These are phyloP conservation scores for Lochmaea crataegi DNA, from an alignment of 2,888 invertebrate genomes.

Conservation along the genomic window DNA sequence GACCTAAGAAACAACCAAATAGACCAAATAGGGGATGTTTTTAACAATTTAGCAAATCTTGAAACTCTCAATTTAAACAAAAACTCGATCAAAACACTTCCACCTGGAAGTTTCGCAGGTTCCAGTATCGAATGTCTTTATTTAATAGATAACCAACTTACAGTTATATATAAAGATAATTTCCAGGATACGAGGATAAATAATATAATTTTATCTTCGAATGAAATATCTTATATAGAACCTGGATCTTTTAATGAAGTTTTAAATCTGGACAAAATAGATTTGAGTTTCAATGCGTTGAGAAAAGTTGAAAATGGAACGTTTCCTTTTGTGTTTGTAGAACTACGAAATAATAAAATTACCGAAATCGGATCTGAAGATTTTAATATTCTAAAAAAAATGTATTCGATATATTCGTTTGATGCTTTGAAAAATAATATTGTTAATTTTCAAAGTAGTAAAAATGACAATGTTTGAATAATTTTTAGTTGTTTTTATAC, in stretches of 20 bases:
- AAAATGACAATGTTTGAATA: not conserved
- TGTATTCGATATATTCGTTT: not conserved
- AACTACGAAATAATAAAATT: not conserved
- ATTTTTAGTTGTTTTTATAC: too few relatives aligned
- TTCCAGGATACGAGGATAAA: not conserved
- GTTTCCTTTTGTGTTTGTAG: not conserved
- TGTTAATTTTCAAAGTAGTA: not conserved
- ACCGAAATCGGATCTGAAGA: not conserved
- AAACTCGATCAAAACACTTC: slow-evolving; percentile 12
- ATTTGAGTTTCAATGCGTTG: slow-evolving; percentile 6
- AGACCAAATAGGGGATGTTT: not conserved
- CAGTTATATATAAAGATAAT: not conserved
- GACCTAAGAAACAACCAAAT: slow-evolving; percentile 14
- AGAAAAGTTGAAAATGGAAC: not conserved
- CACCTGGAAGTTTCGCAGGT: slow-evolving; percentile 3
- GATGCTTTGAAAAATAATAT: not conserved
- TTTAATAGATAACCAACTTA: slow-evolving; percentile 10
- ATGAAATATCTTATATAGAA: not conserved
- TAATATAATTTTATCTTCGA: slow-evolving; percentile 4
- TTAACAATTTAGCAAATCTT: not conserved
- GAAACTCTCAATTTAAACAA: slow-evolving; percentile 1
- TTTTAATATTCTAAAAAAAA: not conserved
- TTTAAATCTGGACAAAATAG: not conserved
- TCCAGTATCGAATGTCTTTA: slow-evolving; percentile 4
- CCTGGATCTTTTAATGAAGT: not conserved